phyloP scores from a whole-genome alignment of 2,113 vertebrate species.

The Cervus canadensis region DNA sequence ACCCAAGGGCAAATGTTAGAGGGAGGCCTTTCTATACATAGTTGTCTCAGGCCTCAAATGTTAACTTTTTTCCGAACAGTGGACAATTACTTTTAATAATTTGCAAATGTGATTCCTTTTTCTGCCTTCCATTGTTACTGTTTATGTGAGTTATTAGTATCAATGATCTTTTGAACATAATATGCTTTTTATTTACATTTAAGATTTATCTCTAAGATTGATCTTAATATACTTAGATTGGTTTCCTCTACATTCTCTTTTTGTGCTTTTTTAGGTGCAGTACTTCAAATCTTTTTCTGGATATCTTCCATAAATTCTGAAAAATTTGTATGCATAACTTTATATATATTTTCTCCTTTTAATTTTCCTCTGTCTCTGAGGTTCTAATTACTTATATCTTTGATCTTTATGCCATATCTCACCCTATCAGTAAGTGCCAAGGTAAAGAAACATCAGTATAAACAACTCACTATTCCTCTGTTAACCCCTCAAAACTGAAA shows the following conservation, averaged over 20 bases:
- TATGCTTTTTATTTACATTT: neutral
- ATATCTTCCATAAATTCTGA: neutral
- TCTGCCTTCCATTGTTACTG: neutral
- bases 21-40: neutral
- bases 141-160: neutral
- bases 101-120: neutral
- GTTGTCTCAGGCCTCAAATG: neutral
- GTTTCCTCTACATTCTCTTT: neutral
- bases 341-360: neutral
- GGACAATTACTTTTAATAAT: neutral
- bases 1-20: neutral
- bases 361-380: neutral
- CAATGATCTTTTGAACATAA: neutral
- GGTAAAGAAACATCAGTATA: neutral
- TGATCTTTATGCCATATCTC: neutral
- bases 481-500: neutral
- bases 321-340: neutral
- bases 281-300: neutral
- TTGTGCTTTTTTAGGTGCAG: neutral
- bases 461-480: neutral
- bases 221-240: neutral
- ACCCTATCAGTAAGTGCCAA: neutral
- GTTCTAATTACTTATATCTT: neutral
- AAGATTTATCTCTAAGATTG: neutral
- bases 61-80: neutral